Evolutionary conservation across 2,888 invertebrate genomes (phyloP), one percentile per base, ranked within the genome.

Genomic region (Idaea straminata): DNA sequence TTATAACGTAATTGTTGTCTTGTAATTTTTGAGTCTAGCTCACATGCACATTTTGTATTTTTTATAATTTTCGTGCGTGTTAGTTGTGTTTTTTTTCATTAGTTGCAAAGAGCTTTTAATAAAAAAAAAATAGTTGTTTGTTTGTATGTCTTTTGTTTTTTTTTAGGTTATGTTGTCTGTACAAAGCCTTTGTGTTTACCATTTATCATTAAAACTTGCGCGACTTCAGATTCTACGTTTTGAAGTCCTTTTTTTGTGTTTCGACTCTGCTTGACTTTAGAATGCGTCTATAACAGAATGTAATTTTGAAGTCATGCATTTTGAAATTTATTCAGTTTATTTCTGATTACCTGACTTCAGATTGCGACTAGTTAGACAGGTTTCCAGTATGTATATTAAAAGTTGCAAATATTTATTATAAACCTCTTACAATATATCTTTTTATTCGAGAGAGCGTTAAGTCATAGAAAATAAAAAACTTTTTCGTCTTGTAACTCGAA

Each of bases 121-220:
- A 47, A 47, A 47, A 47, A 6, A 47, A 10, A 47, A 13, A 7
- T 47, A 64, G 66, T 61, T 34, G 57, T 61, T 64, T 62, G 61
- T 57, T 59, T 61, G 61, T 61, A 61, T 61, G 62, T 65, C 66
- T 65, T 69, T 62, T 47, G 7, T 66, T 65, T 69, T 62, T 47
- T 47, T 47, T 10, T 7, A 47, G 10, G 47, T 47, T 47, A 4
- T 10, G 47, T 47, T 10, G 47, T 6, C 47, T 47, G 47, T 47
- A 7, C 7, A 7, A 13, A 47, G 10, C 6, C 47, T 2, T 47
- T 47, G 7, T 47, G 47, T 47, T 47, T 47, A 47, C 10, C 2
- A 47, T 47, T 36, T 47, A 47, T 10, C 47, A 3, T 25, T 25
- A 2, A 25, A 25, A 25, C 25, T 3, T 25, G 25, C 25, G 2